Evolutionary conservation across 2,797 vertebrate genomes (phyloP).

Genomic region (Hypotaenidia okinawae): DNA sequence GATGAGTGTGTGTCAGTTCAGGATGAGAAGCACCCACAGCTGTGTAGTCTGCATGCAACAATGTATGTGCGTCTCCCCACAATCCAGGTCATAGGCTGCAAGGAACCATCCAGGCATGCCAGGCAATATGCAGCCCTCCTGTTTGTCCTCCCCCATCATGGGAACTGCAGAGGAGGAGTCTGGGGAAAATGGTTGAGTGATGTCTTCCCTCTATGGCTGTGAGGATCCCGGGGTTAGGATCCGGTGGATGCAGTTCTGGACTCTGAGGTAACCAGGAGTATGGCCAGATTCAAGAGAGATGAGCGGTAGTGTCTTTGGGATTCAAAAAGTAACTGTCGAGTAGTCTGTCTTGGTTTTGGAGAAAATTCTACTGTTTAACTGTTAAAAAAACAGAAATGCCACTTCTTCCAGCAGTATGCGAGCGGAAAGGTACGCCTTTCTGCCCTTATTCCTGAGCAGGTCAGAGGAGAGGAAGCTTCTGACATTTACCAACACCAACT

Average conservation of each 20-base stretch:
- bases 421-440: neutral
- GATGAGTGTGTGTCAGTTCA: neutral
- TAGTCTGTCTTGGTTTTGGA: neutral
- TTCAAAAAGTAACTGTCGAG: neutral
- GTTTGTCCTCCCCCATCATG: neutral
- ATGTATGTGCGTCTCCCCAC: rapidly evolving
- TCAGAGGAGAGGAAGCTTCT: neutral
- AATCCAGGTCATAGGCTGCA: neutral
- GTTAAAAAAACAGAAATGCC: neutral
- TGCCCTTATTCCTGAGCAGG: neutral
- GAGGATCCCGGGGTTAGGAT: neutral
- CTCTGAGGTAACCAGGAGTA: neutral
- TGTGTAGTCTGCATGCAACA: neutral
- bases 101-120: neutral
- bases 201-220: neutral
- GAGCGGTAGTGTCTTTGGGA: neutral
- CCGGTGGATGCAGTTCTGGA: neutral
- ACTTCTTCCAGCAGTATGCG: neutral
- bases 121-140: neutral
- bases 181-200: neutral
- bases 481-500: neutral
- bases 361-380: neutral
- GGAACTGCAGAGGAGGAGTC: neutral
- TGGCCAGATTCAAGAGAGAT: neutral
- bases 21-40: neutral